Base-by-base conservation (phyloP, 2,888 invertebrate genomes). In the Oxytorus armatus region DNA sequence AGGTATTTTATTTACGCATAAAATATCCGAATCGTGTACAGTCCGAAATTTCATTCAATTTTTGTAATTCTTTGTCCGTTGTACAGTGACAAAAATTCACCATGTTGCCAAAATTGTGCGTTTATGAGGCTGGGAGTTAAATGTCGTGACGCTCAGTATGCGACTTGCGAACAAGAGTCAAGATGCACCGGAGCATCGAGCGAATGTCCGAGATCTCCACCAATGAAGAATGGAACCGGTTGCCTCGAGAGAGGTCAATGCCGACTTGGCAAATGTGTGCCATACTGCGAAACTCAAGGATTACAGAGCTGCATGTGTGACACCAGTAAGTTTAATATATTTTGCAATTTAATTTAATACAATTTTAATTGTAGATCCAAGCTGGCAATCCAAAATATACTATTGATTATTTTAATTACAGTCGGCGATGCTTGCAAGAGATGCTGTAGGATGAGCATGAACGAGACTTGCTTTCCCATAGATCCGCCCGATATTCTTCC, bases 231-330 rank as follows among this genome's bases (percentile, higher is more conserved):
- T 92, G 95, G 96, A 74, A 97, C 97, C 61, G 95, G 96, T 86
- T 99, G 99, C 89, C 95, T 98, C 80, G 98, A 98, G 92, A 95
- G 97, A 77, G 98, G 98, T 0, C 96, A 97, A 88, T 99, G 99
- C 90, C 94, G 95, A 68, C 94, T 94, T 88, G 99, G 99, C n/a
- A 95, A 96, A 88, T 99, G 99, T 92, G 95, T 97, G 87, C 98
- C 98, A 0, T 98, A 97, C 92, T 99, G 99, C 92, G 98, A 99
- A 93, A 97, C 97, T 16, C 97, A 97, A 90, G 96, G 96, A 63
- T 93, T 97, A 90, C 97, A 97, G 91, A 98, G 98, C 90, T 99
- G 99, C 93, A 98, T 98, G 96, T 99, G 99, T 92, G 98, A 98
- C 90, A 96, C 96, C 86, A 96, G 97, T 97, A 92, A 91, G 94